Conservation (phyloP, 2,113 vertebrate genomes). For the Centrocercus urophasianus region DNA sequence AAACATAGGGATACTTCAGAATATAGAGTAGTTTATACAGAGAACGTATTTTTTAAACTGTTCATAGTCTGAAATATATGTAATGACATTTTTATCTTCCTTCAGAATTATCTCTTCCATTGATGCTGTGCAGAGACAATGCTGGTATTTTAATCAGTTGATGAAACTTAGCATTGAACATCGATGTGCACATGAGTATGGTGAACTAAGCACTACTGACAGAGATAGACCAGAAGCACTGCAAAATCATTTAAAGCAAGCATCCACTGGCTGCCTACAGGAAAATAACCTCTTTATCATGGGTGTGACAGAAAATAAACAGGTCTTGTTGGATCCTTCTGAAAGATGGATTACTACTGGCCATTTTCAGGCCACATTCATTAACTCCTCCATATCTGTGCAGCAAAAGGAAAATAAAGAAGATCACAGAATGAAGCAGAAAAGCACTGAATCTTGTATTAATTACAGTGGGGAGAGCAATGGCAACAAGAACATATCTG, state of each 20-base stretch:
- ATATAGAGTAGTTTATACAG: neutral
- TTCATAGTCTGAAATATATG: neutral
- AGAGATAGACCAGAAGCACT: constrained; percentile 53
- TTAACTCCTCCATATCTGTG: constrained; percentile 44
- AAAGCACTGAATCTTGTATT: constrained; percentile 29
- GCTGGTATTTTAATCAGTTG: constrained; percentile 76
- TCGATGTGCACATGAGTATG: constrained; percentile 83
- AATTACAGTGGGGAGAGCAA: constrained; percentile 24
- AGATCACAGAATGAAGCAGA: constrained; percentile 9
- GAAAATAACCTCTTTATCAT: constrained; percentile 45
- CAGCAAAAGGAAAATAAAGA: constrained; percentile 44
- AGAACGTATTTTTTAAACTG: neutral
- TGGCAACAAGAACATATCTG: neutral
- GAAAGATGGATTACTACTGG: constrained; percentile 60
- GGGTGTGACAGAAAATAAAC: constrained; percentile 51
- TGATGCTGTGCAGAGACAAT: constrained; percentile 66
- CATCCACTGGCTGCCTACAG: constrained; percentile 13
- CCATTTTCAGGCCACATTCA: constrained; percentile 9
- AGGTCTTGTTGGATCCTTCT: constrained; percentile 41
- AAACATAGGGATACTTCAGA: neutral
- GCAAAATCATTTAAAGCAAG: constrained; percentile 30
- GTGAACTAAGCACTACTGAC: constrained; percentile 59
- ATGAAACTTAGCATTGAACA: constrained; percentile 85
- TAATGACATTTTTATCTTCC: constrained; percentile 2
- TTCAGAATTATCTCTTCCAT: constrained; percentile 70